phyloP scores from a whole-genome alignment of 2,797 vertebrate species.

The Xerus rutilus region DNA sequence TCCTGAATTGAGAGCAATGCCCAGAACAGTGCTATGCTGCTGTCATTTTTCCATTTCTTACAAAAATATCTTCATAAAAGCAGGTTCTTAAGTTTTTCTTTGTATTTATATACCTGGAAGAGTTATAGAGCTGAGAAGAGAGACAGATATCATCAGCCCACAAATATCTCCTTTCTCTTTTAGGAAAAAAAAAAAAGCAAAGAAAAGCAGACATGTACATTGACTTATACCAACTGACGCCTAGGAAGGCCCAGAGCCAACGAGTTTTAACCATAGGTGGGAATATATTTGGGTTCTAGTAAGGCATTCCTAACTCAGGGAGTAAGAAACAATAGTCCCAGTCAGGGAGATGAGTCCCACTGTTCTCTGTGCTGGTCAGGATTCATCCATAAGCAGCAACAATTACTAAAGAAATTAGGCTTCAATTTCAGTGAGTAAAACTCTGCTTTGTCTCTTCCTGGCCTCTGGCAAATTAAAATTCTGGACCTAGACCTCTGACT shows the following conservation, averaged over 20 bases:
- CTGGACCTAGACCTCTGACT: not conserved
- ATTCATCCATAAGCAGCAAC: not conserved
- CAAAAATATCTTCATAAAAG: not conserved
- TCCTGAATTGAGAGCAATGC: not conserved
- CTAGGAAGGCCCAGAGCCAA: not conserved
- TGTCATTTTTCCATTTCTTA: not conserved
- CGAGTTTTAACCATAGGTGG: not conserved
- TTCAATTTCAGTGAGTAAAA: not conserved
- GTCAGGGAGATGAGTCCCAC: too few relatives aligned
- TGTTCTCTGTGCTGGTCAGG: not conserved
- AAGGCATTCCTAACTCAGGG: not conserved
- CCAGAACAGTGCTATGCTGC: too few relatives aligned
- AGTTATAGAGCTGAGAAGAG: too few relatives aligned
- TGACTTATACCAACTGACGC: not conserved
- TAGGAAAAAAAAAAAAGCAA: not conserved
- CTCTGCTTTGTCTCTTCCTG: not conserved
- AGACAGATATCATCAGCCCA: not conserved
- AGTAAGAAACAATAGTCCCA: not conserved
- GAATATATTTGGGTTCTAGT: not conserved
- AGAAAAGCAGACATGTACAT: not conserved
- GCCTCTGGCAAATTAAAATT: not conserved
- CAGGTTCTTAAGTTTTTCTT: not conserved
- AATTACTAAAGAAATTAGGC: not conserved
- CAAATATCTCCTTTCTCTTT: not conserved
- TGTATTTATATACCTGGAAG: not conserved